Evolutionary conservation across 2,888 invertebrate genomes (phyloP).

Genomic region (Pammene fasciana): DNA sequence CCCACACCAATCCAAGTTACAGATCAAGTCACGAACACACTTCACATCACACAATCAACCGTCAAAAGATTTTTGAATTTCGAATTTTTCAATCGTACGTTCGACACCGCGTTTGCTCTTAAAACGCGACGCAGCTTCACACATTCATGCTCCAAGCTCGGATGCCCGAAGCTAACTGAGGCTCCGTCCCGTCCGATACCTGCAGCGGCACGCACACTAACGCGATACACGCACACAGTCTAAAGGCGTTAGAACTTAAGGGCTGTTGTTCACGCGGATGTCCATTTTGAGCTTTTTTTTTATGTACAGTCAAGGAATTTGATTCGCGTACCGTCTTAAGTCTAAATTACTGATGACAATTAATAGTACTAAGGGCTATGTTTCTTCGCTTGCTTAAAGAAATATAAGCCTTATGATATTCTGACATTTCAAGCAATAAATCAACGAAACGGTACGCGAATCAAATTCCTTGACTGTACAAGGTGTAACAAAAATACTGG

Average conservation of each 20-base stretch:
- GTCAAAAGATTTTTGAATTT: constrained; percentile 31
- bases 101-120: constrained; percentile 35
- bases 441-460: too few relatives aligned
- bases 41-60: constrained; percentile 22
- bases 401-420: too few relatives aligned
- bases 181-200: constrained; percentile 68
- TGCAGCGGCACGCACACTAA: constrained; percentile 77
- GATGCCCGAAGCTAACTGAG: constrained; percentile 74
- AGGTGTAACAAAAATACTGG: too few relatives aligned
- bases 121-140: constrained; percentile 29
- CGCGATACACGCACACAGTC: constrained; percentile 59
- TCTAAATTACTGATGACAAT: too few relatives aligned
- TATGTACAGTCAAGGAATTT: too few relatives aligned
- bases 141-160: constrained; percentile 53
- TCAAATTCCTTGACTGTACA: too few relatives aligned
- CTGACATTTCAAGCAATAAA: too few relatives aligned
- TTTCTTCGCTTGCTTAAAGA: too few relatives aligned
- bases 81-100: constrained; percentile 31
- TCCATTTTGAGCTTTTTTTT: constrained; percentile 40
- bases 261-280: constrained; percentile 65
- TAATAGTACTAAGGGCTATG: too few relatives aligned
- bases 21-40: constrained; percentile 19
- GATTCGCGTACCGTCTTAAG: too few relatives aligned
- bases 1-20: constrained; percentile 2
- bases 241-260: constrained; percentile 63